phyloP scores from a whole-genome alignment of 1,140 invertebrate species.

The Euwallacea similis region DNA sequence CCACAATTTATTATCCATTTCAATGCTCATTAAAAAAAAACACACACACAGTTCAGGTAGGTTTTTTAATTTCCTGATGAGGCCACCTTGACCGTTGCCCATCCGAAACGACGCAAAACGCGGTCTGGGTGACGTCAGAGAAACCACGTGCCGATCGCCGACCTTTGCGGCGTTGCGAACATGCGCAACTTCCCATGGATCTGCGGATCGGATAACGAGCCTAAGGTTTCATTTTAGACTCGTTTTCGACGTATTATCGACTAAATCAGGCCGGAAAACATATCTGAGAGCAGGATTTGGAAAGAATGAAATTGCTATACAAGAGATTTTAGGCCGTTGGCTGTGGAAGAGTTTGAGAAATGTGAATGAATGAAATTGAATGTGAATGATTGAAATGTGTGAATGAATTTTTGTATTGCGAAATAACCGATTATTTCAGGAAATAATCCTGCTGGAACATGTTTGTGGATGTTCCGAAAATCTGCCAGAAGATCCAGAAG shows the following conservation, averaged over 20 bases:
- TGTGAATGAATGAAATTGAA: not conserved
- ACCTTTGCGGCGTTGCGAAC: constrained; percentile 27
- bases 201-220: not conserved
- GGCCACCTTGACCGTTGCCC: not conserved
- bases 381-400: too few relatives aligned
- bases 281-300: not conserved
- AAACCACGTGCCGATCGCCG: constrained; percentile 27
- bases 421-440: too few relatives aligned
- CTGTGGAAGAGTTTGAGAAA: not conserved
- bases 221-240: not conserved
- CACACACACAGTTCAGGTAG: not conserved
- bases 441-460: too few relatives aligned
- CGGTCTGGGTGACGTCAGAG: constrained; percentile 18
- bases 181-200: constrained; percentile 17
- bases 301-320: not conserved
- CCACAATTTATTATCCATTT: too few relatives aligned
- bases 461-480: too few relatives aligned
- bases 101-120: not conserved
- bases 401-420: too few relatives aligned
- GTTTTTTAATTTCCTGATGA: not conserved
- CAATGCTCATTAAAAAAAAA: too few relatives aligned
- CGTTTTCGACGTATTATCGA: constrained; percentile 2
- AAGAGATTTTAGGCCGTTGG: not conserved
- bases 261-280: constrained; percentile 11
- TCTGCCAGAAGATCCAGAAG: too few relatives aligned